phyloP scores from a whole-genome alignment of 1,140 invertebrate genomes.

The Ceratitis capitata region DNA sequence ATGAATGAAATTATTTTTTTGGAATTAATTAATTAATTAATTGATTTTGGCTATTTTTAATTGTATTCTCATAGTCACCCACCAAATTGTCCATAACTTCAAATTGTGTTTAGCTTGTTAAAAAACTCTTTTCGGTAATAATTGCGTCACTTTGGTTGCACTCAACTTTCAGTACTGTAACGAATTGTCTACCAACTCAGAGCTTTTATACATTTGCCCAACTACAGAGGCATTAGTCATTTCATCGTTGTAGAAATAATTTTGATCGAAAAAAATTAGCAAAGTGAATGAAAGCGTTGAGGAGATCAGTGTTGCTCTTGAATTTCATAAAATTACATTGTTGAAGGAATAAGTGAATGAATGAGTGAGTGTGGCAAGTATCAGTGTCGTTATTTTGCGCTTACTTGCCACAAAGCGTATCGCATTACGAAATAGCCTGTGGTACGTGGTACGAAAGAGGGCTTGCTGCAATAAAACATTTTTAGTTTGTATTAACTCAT shows the following conservation, averaged over 20 bases:
- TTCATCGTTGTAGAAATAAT: not conserved
- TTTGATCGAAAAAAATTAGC: not conserved
- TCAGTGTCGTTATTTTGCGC: constrained; percentile 39
- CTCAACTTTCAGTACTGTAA: constrained; percentile 38
- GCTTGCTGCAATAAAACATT: not conserved
- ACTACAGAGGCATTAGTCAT: not conserved
- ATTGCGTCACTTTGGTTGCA: not conserved
- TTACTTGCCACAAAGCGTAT: not conserved
- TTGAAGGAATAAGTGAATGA: constrained; percentile 12
- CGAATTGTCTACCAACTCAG: not conserved
- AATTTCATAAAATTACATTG: constrained; percentile 47
- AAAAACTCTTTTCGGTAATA: not conserved
- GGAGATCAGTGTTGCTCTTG: constrained; percentile 41
- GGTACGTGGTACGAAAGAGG: not conserved
- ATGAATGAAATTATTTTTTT: not conserved
- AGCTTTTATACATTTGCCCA: constrained; percentile 39
- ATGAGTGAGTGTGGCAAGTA: constrained; percentile 21
- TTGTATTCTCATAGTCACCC: not conserved
- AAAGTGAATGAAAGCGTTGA: constrained; percentile 21
- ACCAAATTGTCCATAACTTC: not conserved
- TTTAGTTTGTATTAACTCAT: not conserved
- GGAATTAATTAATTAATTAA: too few relatives aligned
- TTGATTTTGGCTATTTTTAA: not conserved
- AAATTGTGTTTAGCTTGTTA: not conserved
- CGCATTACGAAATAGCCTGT: not conserved